These are phyloP conservation scores for Drosophila asahinai DNA, from an alignment of 1,140 invertebrate genomes.

Conservation along the genomic window DNA sequence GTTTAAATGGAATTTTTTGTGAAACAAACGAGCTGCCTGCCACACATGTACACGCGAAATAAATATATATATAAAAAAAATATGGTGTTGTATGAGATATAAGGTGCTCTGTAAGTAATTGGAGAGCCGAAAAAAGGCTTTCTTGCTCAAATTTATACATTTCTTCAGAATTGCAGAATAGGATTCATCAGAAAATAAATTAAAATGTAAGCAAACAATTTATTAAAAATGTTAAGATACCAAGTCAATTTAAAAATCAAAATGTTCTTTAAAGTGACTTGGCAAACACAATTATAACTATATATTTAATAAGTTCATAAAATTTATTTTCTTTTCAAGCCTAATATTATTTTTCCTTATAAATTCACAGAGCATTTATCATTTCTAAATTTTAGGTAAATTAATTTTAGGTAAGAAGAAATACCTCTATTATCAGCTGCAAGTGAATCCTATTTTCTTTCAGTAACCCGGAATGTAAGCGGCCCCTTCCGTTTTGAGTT, in stretches of 20 bases:
- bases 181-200: background rate
- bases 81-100: background rate
- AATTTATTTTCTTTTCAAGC: background rate
- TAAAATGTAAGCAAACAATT: too few species aligned
- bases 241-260: too few species aligned
- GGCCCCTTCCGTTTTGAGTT: constrained; percentile 25
- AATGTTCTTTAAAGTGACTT: too few species aligned
- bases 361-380: background rate
- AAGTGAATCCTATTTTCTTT: background rate
- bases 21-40: constrained; percentile 42
- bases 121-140: background rate
- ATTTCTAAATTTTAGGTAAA: background rate
- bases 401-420: too few species aligned
- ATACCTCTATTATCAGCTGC: background rate
- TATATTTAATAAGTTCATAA: background rate
- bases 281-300: too few species aligned
- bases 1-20: constrained; percentile 57
- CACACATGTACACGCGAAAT: constrained; percentile 1
- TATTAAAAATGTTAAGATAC: too few species aligned
- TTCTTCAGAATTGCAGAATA: background rate
- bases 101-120: background rate
- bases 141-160: too few species aligned
- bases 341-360: too few species aligned
- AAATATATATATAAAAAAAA: too few species aligned
- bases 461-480: constrained; percentile 24